These are phyloP conservation scores for Temnothorax longispinosus DNA, from an alignment of 1,140 invertebrate species.

Conservation along the genomic window DNA sequence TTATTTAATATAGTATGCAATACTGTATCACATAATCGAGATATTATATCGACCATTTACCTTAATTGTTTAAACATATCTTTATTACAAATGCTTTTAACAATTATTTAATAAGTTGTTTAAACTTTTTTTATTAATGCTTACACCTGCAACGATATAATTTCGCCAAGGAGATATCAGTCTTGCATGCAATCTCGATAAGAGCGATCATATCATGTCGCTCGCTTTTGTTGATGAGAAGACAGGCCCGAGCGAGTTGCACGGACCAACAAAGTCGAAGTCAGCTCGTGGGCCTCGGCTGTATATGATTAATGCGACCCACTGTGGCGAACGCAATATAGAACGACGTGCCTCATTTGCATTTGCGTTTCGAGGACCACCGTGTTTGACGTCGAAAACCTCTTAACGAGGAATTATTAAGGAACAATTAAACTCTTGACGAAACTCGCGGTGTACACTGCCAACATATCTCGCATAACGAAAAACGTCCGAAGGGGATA, in stretches of 20 bases:
- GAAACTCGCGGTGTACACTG: conserved; percentile 35
- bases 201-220: conserved; percentile 31
- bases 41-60: background rate
- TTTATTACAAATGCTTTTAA: background rate
- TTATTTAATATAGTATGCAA: background rate
- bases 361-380: conserved; percentile 74
- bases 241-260: conserved; percentile 20
- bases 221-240: conserved; percentile 45
- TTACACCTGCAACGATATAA: background rate
- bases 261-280: conserved; percentile 63
- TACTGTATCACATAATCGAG: background rate
- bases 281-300: conserved; percentile 33
- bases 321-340: conserved; percentile 73
- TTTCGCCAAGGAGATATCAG: background rate
- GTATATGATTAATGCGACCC: conserved; percentile 72
- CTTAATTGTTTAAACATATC: background rate
- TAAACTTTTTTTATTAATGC: background rate
- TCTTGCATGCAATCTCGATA: conserved; percentile 25
- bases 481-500: background rate
- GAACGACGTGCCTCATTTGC: conserved; percentile 73
- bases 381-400: conserved; percentile 67
- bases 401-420: conserved; percentile 66
- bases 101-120: background rate
- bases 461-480: conserved; percentile 22
- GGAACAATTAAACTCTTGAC: conserved; percentile 59